Base-by-base conservation (phyloP, 1,140 invertebrate genomes). In the Monomorium pharaonis region DNA sequence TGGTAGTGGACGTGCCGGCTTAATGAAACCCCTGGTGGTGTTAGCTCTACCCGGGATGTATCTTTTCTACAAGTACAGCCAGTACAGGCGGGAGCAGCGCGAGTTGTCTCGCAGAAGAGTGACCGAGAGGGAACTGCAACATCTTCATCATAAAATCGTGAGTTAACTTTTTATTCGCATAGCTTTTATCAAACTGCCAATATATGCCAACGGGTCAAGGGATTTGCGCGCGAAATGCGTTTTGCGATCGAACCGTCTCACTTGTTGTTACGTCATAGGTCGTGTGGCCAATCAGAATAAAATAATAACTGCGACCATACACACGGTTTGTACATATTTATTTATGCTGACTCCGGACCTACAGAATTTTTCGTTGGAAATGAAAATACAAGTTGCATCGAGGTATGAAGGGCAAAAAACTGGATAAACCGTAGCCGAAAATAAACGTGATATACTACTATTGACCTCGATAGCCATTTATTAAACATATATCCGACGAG, bases 101-200 rank as follows among this genome's bases (percentile, higher is more conserved):
- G 97, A 98, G 94, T 96, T 97, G 91, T 97, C 97, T 60, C 96
- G 97, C 86, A 95, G 97, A 89, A 97, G 97, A 88, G 97, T 98
- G 88, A 98, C 98, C 62, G 98, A 98, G 94, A 96, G 97, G 83
- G 98, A 98, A 94, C 96, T 98, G 76, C 96, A 97, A 91, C 97
- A 98, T 94, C 97, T 98, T 77, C 98, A 98, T 95, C 97, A 98
- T 91, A 98, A 98, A 96, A 98, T 98, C 89, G 98, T 98, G 94
- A 98, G 98, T 98, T 88, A 54, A 37, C 21, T 65, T 65, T 21
- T 54, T 2, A 60, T 4, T 63, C 30, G 14, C 14, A 6, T 16
- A 4, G n/a, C n/a, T 47, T 70, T 49, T 24, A 37, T 70, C 49
- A 2, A 3, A 24, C 21, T 42, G 51, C 14, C 27, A n/a, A 63